Conservation (phyloP, 2,113 vertebrate genomes). For the Corythaixoides concolor region DNA sequence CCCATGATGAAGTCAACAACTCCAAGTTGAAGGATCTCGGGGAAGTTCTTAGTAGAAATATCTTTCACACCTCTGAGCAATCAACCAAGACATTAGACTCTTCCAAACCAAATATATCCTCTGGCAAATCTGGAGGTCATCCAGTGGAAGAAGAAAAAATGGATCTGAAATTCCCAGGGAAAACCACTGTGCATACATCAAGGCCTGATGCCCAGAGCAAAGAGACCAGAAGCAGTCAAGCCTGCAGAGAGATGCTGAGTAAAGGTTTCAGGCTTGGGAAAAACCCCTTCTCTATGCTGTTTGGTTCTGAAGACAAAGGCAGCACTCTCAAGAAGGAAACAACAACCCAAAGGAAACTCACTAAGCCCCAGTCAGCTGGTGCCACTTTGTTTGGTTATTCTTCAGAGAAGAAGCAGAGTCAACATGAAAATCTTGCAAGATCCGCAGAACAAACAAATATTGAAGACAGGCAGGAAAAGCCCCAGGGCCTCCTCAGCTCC, state of each 20-base stretch:
- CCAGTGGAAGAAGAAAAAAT: background rate
- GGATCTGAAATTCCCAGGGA: background rate
- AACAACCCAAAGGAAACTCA: conserved; percentile 52
- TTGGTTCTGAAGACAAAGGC: conserved; percentile 68
- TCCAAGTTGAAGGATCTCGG: background rate
- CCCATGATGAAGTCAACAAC: background rate
- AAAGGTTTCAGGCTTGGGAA: conserved; percentile 66
- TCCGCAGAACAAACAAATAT: background rate
- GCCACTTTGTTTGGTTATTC: conserved; percentile 75
- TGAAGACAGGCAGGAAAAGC: background rate
- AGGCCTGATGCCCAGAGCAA: background rate
- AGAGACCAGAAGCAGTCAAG: conserved; percentile 30
- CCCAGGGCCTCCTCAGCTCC: background rate
- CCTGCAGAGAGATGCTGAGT: conserved; percentile 53
- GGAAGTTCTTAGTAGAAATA: background rate
- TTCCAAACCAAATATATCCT: background rate
- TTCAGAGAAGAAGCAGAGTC: conserved; percentile 60
- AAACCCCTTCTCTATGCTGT: conserved; percentile 75
- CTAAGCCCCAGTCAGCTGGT: conserved; percentile 70
- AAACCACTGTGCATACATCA: background rate
- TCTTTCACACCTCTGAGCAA: background rate
- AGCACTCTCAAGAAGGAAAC: conserved; percentile 42
- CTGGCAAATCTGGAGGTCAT: background rate
- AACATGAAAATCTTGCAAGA: background rate
- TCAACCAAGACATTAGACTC: conserved; percentile 7